Evolutionary conservation across 2,888 invertebrate species (phyloP), one percentile per base, ranked within the genome.

Genomic region (Neoascia interrupta): DNA sequence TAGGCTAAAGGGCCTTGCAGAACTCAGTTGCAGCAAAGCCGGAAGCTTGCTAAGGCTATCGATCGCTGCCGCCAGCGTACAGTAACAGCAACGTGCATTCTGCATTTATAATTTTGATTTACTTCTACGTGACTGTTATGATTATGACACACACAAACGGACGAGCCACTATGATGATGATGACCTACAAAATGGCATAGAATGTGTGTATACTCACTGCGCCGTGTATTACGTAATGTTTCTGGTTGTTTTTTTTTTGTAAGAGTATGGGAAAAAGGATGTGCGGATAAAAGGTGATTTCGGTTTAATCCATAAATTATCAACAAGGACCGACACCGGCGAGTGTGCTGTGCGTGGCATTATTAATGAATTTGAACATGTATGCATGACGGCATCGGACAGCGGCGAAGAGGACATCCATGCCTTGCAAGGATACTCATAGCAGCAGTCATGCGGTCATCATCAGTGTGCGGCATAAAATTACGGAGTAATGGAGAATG

Each of bases 301-400:
- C 64, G 66, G 66, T 61, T 73, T 56, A 73, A 66, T 72, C 54
- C 54, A 68, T 73, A 79, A 79, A 60, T 61, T 61, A 72, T 73
- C 58, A 60, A 41, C 66, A 79, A 54, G 60, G 53, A 36, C 72
- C 72, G 54, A 72, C 72, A 79, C 54, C 49, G 66, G 54, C 31
- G 43, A 72, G 43, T 54, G 51, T 66, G 45, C 47, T 66, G 49
- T 72, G 76, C 66, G 72, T 73, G 72, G 79, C 61, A 79, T 79
- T 73, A 47, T 61, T 56, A 79, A 73, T 79, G 64, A 72, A 51
- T 54, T 31, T 43, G 47, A 45, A 47, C 47, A 53, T 23, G 56
- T 63, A 56, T 56, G 34, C 51, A 58, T 15, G 54, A 51, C 13
- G 18, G 43, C 23, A 37, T n/a, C n/a, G n/a, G 13, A 23, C 23